A percentile compares a stretch with the other conserved stretches of the same genome.
Conservation (phyloP, 2,113 vertebrate species). For the Mobula birostris region DNA sequence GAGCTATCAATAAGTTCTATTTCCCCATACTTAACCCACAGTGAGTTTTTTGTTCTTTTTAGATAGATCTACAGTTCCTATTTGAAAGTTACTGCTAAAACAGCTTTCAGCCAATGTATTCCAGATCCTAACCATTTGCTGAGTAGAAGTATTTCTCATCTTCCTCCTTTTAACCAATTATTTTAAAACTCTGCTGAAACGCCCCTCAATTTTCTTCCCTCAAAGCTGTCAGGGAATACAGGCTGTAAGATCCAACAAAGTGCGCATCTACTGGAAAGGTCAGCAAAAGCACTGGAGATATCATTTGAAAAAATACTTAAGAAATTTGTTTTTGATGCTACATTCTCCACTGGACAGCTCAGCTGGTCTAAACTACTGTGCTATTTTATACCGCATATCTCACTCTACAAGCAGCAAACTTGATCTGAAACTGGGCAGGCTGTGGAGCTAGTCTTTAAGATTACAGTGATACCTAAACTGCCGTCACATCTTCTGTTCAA, state of each 20-base stretch:
- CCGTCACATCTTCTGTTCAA: background rate
- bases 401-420: background rate
- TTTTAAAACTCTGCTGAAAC: background rate
- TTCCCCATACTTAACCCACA: too few species aligned
- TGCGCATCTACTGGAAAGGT: background rate
- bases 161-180: background rate
- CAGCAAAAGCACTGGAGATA: background rate
- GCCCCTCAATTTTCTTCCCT: background rate
- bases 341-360: background rate
- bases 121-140: background rate
- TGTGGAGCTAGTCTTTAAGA: background rate
- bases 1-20: background rate
- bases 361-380: background rate
- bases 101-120: background rate
- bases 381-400: background rate
- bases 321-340: background rate
- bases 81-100: background rate
- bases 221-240: background rate
- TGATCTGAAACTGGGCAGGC: too few species aligned
- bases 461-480: background rate
- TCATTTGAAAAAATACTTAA: background rate
- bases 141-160: background rate
- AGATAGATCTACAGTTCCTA: background rate
- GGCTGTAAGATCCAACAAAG: background rate
- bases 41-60: background rate